Base-by-base conservation (phyloP, 2,113 vertebrate species). In the Tylochromis polylepis region DNA sequence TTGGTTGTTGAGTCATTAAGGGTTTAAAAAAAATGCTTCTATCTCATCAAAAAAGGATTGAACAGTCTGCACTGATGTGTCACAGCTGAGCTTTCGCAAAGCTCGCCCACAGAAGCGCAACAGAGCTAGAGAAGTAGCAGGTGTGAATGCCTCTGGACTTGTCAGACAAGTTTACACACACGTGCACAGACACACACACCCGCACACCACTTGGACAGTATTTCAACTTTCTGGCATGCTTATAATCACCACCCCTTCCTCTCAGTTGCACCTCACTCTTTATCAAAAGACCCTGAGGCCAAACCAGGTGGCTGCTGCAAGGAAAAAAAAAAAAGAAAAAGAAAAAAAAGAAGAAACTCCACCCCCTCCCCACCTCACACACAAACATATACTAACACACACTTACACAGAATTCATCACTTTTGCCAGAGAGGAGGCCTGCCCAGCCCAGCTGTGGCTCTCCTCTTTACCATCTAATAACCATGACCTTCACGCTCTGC, bases 401-500 rank as follows among this genome's bases (percentile, higher is more conserved):
- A 65, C 92, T 92, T 93, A 95, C 90, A 90, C 46, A 77, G 46
- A 77, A 87, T 91, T 91, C 92, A 94, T 94, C 93, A 90, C 89
- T 93, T 93, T 90, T 91, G 88, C 87, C 91, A 88, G 86, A 92
- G 88, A 80, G 82, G 56, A 89, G 91, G 90, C 85, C 92, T 91
- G 85, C 86, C 89, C 89, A 51, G 90, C 89, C 94, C 94, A 96
- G 95, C 95, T 95, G 95, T 94, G 95, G 92, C 91, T 93, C 91
- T 93, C 62, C 93, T 81, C 92, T 94, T 95, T 91, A 91, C 90
- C 94, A 89, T 94, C 93, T 95, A 95, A 96, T 95, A 95, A 93
- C 95, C 94, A 86, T 95, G 94, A 95, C 95, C 94, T 95, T 95
- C 95, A 95, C 93, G 91, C 93, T 94, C 93, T 90, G 92, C 88